A percentile compares a stretch with the other conserved stretches of the same genome.
These are phyloP conservation scores for Eulithis prunata DNA, from an alignment of 2,888 invertebrate species.

Conservation along the genomic window DNA sequence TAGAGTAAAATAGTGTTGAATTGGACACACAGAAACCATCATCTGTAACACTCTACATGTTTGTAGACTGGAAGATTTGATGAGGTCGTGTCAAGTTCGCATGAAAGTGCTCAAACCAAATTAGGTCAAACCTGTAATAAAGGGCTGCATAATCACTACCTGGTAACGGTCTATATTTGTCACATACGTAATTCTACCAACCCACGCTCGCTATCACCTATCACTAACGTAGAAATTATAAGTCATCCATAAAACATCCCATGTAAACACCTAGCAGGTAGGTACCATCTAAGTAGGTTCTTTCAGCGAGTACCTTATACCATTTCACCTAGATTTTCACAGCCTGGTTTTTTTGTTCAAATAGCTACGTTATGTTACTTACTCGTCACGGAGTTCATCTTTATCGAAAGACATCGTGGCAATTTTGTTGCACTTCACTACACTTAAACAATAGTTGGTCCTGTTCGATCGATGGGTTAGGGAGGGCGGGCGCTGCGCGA, in stretches of 20 bases:
- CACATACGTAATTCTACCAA: constrained; percentile 4
- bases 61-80: constrained; percentile 7
- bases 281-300: not conserved
- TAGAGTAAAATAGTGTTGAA: too few species aligned
- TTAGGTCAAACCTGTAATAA: constrained; percentile 37
- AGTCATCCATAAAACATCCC: constrained; percentile 18
- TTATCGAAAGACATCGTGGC: constrained; percentile 84
- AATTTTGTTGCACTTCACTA: constrained; percentile 53
- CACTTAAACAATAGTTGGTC: constrained; percentile 38
- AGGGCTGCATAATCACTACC: constrained; percentile 19
- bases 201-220: constrained; percentile 5
- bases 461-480: constrained; percentile 63
- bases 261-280: constrained; percentile 30
- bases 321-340: constrained; percentile 23
- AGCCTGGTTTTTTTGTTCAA: not conserved
- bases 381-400: constrained; percentile 89
- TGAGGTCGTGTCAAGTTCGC: constrained; percentile 56
- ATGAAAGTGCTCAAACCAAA: constrained; percentile 45
- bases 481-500: constrained; percentile 63
- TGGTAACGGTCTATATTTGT: not conserved
- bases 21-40: too few species aligned
- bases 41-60: not conserved
- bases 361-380: constrained; percentile 68
- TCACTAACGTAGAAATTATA: constrained; percentile 23
- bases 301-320: constrained; percentile 8